phyloP scores from a whole-genome alignment of 2,113 vertebrate species.

The Nanorana parkeri region DNA sequence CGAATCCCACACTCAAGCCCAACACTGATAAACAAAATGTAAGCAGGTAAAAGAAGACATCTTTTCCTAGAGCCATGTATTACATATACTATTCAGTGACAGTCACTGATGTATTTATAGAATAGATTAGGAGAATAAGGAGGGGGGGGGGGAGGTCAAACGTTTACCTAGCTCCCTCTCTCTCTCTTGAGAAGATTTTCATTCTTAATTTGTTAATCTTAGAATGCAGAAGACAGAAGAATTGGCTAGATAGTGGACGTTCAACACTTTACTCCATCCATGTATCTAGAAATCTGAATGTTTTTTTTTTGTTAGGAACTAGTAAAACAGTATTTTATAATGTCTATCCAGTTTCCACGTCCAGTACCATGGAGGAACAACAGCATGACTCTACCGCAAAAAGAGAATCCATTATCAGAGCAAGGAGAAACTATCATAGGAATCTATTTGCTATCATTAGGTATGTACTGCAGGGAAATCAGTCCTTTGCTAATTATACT shows the following conservation, averaged over 20 bases:
- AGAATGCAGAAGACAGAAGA: constrained; percentile 47
- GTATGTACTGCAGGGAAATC: constrained; percentile 64
- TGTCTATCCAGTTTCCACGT: constrained; percentile 73
- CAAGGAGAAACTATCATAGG: constrained; percentile 83
- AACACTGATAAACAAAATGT: too few species aligned
- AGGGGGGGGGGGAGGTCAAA: constrained; percentile 58
- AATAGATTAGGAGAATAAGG: constrained; percentile 68
- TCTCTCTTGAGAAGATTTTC: constrained; percentile 63
- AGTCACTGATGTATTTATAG: constrained; percentile 65
- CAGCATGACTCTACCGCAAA: constrained; percentile 77
- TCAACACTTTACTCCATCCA: constrained; percentile 49
- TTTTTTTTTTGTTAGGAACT: constrained; percentile 53
- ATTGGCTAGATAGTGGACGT: constrained; percentile 55
- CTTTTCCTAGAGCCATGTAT: constrained; percentile 4
- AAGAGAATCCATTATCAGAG: constrained; percentile 76
- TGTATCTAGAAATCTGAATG: constrained; percentile 9
- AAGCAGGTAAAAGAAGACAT: background rate
- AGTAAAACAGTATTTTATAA: constrained; percentile 65
- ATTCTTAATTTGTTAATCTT: constrained; percentile 64
- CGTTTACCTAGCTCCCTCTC: constrained; percentile 62
- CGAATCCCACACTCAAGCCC: too few species aligned
- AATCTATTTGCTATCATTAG: constrained; percentile 78
- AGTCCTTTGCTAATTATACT: too few species aligned
- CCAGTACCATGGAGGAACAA: constrained; percentile 87
- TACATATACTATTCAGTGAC: constrained; percentile 25